These are phyloP conservation scores for Porites australiensis DNA, from an alignment of 64 coral and sea anemone species.

Conservation along the genomic window DNA sequence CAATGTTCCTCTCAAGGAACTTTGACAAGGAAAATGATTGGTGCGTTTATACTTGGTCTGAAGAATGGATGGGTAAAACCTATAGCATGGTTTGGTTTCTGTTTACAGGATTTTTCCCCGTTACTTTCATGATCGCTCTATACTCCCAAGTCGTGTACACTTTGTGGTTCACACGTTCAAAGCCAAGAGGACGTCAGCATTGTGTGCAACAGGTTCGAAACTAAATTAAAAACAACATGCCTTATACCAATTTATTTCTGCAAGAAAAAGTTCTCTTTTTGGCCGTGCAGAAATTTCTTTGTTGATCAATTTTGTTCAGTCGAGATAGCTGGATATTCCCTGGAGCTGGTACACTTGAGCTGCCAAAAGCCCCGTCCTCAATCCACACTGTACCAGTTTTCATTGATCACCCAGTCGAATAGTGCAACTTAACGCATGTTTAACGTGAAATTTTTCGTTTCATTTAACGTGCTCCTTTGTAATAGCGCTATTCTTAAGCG, in stretches of 20 bases:
- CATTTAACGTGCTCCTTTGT: too few relatives aligned
- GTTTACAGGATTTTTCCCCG: not conserved
- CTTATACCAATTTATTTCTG: too few relatives aligned
- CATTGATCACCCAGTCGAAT: too few relatives aligned
- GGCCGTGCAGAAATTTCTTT: too few relatives aligned
- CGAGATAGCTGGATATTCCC: too few relatives aligned
- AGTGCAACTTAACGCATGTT: too few relatives aligned
- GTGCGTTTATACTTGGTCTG: not conserved
- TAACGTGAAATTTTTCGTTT: too few relatives aligned
- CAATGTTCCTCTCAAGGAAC: not conserved
- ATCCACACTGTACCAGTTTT: too few relatives aligned
- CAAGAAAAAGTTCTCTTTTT: not conserved
- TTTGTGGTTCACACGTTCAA: not conserved
- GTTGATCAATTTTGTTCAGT: too few relatives aligned
- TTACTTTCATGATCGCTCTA: not conserved
- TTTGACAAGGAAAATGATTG: not conserved
- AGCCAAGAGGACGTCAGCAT: not conserved
- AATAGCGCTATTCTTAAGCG: too few relatives aligned
- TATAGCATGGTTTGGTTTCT: not conserved
- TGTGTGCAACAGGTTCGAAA: not conserved
- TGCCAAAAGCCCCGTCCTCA: too few relatives aligned
- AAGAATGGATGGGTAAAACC: not conserved
- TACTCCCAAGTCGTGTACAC: conserved; percentile 6
- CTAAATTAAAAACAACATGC: not conserved
- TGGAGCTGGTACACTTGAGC: too few relatives aligned